Evolutionary conservation across 2,888 invertebrate species (phyloP).

Genomic region (Heliconius cydno): DNA sequence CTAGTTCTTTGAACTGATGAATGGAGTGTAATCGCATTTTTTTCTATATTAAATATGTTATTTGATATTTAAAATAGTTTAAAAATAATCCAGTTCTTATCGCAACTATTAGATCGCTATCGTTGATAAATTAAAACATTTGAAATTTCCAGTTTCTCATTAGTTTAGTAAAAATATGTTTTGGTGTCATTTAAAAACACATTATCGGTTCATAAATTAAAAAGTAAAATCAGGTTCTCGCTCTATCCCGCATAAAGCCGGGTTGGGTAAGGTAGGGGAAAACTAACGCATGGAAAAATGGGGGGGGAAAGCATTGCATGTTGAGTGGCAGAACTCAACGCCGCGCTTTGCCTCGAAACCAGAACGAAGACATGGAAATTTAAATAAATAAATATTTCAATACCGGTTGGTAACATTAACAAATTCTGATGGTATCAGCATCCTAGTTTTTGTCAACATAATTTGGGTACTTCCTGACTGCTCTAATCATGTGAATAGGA

Average conservation of each 20-base stretch:
- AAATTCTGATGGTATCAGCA: slow-evolving; percentile 10
- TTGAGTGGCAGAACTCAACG: no score
- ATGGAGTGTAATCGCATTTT: background rate
- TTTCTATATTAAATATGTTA: slow-evolving; percentile 2
- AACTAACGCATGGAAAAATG: no score
- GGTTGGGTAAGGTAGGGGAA: no score
- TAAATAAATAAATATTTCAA: background rate
- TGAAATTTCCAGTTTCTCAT: slow-evolving; percentile 19
- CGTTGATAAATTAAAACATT: background rate
- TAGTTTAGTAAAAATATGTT: slow-evolving; percentile 6
- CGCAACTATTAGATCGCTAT: slow-evolving; percentile 12
- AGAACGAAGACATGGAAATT: no score
- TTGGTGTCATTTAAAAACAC: slow-evolving; percentile 6
- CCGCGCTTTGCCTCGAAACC: no score
- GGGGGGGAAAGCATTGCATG: no score
- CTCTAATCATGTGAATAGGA: slow-evolving; percentile 71
- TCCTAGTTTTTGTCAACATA: slow-evolving; percentile 38
- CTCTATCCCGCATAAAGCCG: no score
- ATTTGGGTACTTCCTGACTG: slow-evolving; percentile 67
- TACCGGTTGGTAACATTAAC: slow-evolving; percentile 23
- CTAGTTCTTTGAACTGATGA: background rate
- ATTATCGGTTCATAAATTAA: slow-evolving; percentile 5
- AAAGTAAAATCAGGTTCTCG: no score
- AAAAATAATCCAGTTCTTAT: slow-evolving; percentile 14
- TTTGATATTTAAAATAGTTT: slow-evolving; percentile 1